Percentiles rank a stretch among this genome's conserved stretches.
phyloP scores from a whole-genome alignment of 2,797 vertebrate species.

The Premnoplex brunnescens region DNA sequence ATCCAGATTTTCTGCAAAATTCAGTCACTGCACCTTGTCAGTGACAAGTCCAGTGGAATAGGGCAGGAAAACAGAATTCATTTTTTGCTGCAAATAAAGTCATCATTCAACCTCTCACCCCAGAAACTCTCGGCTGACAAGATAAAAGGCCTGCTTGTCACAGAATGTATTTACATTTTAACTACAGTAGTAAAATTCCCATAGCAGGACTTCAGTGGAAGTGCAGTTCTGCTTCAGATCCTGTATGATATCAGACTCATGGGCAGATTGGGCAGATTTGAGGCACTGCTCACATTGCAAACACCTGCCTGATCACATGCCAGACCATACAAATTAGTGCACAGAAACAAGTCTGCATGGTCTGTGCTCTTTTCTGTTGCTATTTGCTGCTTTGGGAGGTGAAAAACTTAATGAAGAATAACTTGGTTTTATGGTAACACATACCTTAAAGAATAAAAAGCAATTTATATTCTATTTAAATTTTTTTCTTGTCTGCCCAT shows the following conservation, averaged over 20 bases:
- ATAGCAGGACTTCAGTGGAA: neutral
- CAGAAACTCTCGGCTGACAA: neutral
- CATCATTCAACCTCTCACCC: neutral
- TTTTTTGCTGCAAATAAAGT: slow-evolving; percentile 16
- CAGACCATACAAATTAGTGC: neutral
- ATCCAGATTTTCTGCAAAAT: neutral
- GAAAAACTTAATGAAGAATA: neutral
- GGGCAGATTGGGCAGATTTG: neutral
- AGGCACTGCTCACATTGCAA: neutral
- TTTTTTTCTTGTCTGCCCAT: neutral
- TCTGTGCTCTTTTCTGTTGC: neutral
- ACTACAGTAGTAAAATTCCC: neutral
- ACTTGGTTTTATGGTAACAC: neutral
- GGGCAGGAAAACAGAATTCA: neutral
- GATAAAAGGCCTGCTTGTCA: neutral
- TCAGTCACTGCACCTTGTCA: neutral
- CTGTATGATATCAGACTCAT: neutral
- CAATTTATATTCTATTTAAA: neutral
- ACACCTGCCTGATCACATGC: neutral
- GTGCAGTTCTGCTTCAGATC: neutral
- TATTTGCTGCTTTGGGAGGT: neutral
- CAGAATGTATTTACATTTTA: neutral
- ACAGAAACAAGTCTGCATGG: neutral
- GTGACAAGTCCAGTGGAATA: neutral
- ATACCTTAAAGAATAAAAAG: neutral